Base-by-base conservation (phyloP, 53 echinoderm and acorn worm species). In the Stichopus horrens region DNA sequence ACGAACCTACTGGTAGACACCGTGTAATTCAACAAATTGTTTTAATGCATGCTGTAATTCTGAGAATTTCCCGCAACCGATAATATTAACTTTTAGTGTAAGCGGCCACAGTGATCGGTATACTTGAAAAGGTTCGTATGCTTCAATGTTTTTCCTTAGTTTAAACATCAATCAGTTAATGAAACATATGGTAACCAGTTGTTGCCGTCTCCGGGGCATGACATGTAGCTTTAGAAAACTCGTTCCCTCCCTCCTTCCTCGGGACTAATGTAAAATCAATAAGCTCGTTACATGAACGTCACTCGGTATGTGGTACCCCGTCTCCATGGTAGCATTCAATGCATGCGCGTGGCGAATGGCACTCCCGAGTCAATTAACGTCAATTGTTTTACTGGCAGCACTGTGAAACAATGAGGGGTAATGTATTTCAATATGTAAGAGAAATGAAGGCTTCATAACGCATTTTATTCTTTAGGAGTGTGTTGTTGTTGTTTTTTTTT, bases 121-220 rank as follows among this genome's bases (percentile, higher is more conserved):
- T 13, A 71, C 71, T 16, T 71, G 5, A 71, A 71, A 71, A 71
- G 71, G 19, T 71, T 37, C 37, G 37, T 7, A 71, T 71, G 18
- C n/a, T 71, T 71, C 71, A 71, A 71, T 71, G 18, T 71, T 13
- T 71, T 20, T 71, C 14, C 18, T 16, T 37, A 37, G 37, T 37
- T 37, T 16, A 16, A 5, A 18, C 71, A 18, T 71, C 71, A 71
- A 71, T 71, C 71, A 71, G 71, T 71, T 18, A 71, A n/a, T 71
- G 71, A 18, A 71, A 71, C 71, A 71, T 71, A 71, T 71, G 71
- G 71, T 71, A 18, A 71, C 71, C 71, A 71, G 71, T 71, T 71
- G 71, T 71, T n/a, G 18, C 19, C 19, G 6, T 71, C 71, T 71
- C 71, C 0, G 71, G 14, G n/a, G 37, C 2, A 37, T 37, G 37